These are phyloP conservation scores for Hystrix cristata DNA, from an alignment of 2,113 vertebrate genomes.

Conservation along the genomic window DNA sequence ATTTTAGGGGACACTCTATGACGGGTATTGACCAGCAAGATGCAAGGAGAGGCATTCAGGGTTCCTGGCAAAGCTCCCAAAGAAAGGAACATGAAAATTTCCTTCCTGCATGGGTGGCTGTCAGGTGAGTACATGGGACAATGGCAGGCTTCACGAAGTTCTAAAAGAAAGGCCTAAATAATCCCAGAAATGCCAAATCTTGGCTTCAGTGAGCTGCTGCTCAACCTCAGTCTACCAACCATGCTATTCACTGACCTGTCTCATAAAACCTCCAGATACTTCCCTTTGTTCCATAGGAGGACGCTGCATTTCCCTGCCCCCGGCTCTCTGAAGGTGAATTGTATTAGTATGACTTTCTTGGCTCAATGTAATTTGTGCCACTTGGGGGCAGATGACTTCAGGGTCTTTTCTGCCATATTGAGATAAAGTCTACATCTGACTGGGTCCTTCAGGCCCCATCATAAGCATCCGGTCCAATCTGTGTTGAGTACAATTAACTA, in stretches of 20 bases:
- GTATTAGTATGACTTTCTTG: not conserved
- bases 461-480: not conserved
- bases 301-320: not conserved
- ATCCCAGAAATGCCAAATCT: not conserved
- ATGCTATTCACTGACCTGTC: not conserved
- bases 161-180: not conserved
- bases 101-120: not conserved
- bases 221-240: not conserved
- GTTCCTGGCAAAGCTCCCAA: not conserved
- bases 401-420: too few relatives aligned
- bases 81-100: not conserved
- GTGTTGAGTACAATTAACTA: accelerated
- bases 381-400: not conserved
- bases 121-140: not conserved
- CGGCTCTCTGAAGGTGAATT: not conserved
- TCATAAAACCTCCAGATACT: not conserved
- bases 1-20: accelerated
- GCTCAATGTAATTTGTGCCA: not conserved
- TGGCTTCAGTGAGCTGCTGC: not conserved
- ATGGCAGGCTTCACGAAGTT: not conserved
- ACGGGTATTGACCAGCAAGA: not conserved
- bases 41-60: not conserved
- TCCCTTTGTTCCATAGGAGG: not conserved
- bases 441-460: not conserved
- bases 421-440: not conserved